Base-by-base conservation (phyloP, 23 tunicate genomes). In the Diplosoma virens region DNA sequence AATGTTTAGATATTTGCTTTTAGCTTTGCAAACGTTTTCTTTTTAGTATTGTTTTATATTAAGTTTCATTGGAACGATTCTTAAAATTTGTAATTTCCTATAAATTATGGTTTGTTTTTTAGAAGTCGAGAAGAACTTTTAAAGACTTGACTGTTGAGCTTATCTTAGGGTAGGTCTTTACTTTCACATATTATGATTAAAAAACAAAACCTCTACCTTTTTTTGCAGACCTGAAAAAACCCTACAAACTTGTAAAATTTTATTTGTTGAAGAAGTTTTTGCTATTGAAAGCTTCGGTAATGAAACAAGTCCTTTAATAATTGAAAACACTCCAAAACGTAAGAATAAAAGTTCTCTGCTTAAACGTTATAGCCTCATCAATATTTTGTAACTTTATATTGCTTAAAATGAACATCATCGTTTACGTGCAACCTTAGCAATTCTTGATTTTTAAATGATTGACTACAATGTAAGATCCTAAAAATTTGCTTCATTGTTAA, bases 211-310 rank as follows among this genome's bases (percentile, higher is more conserved):
- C n/a, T n/a, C n/a, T n/a, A n/a, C 21, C 34, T 46, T 41, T 79
- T 47, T 25, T 66, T 46, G 0, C 32, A 80, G 85, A 34, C 75
- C 79, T 47, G 92, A 61, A 21, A 86, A 79, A 50, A 77, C 84
- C 29, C 32, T 89, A 63, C 80, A 82, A 48, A 84, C 96, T 0
- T 89, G 96, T 47, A 82, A 33, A 52, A 77, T 89, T 23, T 33
- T 82, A 14, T 82, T 82, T 60, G 87, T 89, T 65, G 96, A 89
- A 72, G 96, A 89, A 58, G 76, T 89, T 20, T 89, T 89, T 50
- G 81, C 73, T 0, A 89, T 89, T 47, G 96, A 89, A 61, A 70
- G 53, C 28, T 75, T 76, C 46, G 96, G 96, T 3, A 29, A 28
- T 2, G 84, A 82, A 48, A 82, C 71, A 41, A 48, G 59, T 1